phyloP scores from a whole-genome alignment of 2,113 vertebrate genomes.

The Struthidea cinerea region DNA sequence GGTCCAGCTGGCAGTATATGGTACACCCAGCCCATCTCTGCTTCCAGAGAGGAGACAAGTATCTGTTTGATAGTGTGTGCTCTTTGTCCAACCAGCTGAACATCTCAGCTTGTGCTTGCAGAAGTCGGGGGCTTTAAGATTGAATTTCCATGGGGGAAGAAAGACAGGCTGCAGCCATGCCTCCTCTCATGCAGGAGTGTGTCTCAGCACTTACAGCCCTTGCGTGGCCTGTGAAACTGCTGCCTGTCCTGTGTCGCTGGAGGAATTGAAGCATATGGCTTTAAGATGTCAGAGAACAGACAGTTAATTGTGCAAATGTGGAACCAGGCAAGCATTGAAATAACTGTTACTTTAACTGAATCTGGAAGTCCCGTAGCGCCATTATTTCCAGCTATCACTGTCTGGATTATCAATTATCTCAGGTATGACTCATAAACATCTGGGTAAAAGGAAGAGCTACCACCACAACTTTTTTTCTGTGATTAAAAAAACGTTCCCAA shows the following conservation, averaged over 20 bases:
- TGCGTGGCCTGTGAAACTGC: neutral
- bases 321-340: neutral
- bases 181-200: accelerated
- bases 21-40: neutral
- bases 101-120: neutral
- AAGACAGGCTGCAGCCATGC: neutral
- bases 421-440: neutral
- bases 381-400: neutral
- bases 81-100: neutral
- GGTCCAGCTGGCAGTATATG: neutral
- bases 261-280: neutral
- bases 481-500: neutral
- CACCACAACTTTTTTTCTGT: neutral
- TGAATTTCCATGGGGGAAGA: neutral
- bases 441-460: neutral
- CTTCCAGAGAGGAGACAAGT: neutral
- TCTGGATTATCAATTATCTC: neutral
- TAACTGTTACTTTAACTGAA: neutral
- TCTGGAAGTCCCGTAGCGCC: neutral
- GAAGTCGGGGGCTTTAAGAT: neutral
- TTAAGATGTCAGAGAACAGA: neutral
- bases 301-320: neutral
- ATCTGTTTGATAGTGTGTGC: neutral
- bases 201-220: neutral
- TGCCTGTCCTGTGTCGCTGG: neutral